Percentiles rank a stretch among this genome's conserved stretches.
Conservation (phyloP, 2,797 vertebrate genomes). For the Poeciliopsis infans region DNA sequence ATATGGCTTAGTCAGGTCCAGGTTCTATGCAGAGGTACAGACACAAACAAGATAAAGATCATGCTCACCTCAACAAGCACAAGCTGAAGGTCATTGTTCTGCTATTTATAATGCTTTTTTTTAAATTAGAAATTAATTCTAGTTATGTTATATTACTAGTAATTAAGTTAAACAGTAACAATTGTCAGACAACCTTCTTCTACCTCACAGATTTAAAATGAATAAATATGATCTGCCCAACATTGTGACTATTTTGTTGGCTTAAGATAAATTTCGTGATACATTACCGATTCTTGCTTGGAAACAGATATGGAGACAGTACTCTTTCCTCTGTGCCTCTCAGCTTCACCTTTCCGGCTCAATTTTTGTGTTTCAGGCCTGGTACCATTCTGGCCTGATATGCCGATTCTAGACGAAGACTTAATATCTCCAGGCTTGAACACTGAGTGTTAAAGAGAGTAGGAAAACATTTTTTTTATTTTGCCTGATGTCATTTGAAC, state of each 20-base stretch:
- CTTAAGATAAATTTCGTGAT: background rate
- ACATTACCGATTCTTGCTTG: conserved; percentile 70
- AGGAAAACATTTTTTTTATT: background rate
- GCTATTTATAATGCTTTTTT: conserved; percentile 24
- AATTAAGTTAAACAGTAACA: too few species aligned
- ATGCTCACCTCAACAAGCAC: conserved; percentile 16
- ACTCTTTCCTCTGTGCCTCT: conserved; percentile 79
- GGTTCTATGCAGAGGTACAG: conserved; percentile 48
- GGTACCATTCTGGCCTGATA: conserved; percentile 61
- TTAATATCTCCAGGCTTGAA: conserved; percentile 74
- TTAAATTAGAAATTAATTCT: conserved; percentile 26
- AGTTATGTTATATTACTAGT: background rate
- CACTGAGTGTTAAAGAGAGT: conserved; percentile 57
- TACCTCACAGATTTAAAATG: background rate
- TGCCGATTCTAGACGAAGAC: conserved; percentile 40
- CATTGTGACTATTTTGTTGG: background rate
- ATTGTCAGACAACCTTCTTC: background rate
- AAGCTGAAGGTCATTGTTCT: conserved; percentile 41
- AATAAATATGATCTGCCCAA: background rate
- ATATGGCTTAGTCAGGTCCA: conserved; percentile 80
- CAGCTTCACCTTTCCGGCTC: conserved; percentile 78
- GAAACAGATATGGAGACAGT: conserved; percentile 61
- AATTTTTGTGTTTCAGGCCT: conserved; percentile 76
- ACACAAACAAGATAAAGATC: conserved; percentile 15
- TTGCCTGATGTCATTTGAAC: background rate